Base-by-base conservation (phyloP, 30 jellyfish, hydroid and myxozoan species). In the Hydractinia symbiolongicarpus region DNA sequence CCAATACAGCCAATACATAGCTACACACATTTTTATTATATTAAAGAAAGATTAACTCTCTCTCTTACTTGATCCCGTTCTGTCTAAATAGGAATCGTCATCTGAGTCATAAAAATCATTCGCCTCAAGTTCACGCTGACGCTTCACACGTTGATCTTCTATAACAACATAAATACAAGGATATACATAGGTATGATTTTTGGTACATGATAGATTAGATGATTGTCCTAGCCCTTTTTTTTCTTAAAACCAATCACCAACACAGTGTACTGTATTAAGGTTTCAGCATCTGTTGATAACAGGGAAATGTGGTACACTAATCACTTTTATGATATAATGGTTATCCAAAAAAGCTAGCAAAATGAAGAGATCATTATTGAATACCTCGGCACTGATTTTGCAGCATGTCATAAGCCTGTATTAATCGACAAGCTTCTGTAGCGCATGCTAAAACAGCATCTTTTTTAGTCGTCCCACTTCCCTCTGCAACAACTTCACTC, bases 371-470 rank as follows among this genome's bases (percentile, higher is more conserved):
- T 60, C 19, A 14, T 2, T 60, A 14, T 13, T 60, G n/a, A 61
- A 5, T 90, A 91, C 98, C 98, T 73, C 95, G 92, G 54, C 58
- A 61, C 62, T 88, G 89, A 84, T 86, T 93, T 66, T 92, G 86
- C 44, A 93, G 75, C 95, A 88, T 81, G 68, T 89, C 98, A 82
- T 93, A 94, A 4, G 96, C 96, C 73, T 93, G 97, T 10, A 93
- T 76, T 44, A 93, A 82, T 58, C 91, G 86, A 69, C 98, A 93
- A 4, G 96, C 98, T 60, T 88, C 96, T 49, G 66, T 70, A 10
- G 98, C 98, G 82, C 98, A 93, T 15, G 85, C 88, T 52, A 89
- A 87, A 21, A 93, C 96, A 10, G 98, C 96, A 67, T 93, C 96
- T 68, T 93, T 93, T 86, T 93, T 93, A 49, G 88, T 93, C 21